Evolutionary conservation across 2,797 vertebrate species (phyloP).

Genomic region (Onychomys torridus): DNA sequence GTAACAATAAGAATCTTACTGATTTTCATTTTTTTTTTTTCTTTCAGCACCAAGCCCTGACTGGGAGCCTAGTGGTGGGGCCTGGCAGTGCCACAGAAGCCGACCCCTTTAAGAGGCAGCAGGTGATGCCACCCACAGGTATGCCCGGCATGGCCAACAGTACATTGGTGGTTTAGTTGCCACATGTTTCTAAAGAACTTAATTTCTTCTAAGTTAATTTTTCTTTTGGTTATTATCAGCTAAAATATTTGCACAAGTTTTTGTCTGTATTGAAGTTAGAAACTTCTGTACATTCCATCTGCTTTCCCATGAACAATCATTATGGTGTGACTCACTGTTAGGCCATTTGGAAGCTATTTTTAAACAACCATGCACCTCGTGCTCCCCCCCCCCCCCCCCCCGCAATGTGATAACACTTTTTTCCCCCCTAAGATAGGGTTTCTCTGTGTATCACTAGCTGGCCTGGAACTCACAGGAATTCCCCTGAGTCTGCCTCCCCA

Average conservation of each 20-base stretch:
- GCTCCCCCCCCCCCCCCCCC: too few species aligned
- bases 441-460: neutral
- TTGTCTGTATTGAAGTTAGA: neutral
- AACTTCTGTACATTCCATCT: neutral
- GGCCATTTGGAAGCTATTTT: neutral
- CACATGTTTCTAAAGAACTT: neutral
- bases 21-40: slow-evolving; percentile 69
- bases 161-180: neutral
- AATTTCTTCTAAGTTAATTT: slow-evolving; percentile 9
- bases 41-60: slow-evolving; percentile 91
- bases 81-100: slow-evolving; percentile 93
- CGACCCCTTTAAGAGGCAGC: slow-evolving; percentile 97
- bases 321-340: neutral
- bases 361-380: neutral
- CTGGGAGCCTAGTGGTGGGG: slow-evolving; percentile 89
- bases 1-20: slow-evolving; percentile 78
- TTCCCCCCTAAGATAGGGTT: neutral
- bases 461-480: neutral
- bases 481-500: neutral
- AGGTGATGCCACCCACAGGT: slow-evolving; percentile 96
- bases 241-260: neutral
- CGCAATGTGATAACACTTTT: neutral
- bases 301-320: neutral
- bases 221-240: neutral
- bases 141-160: slow-evolving; percentile 77